Evolutionary conservation across 1,140 invertebrate species (phyloP).

Genomic region (Schlechtendalia chinensis): DNA sequence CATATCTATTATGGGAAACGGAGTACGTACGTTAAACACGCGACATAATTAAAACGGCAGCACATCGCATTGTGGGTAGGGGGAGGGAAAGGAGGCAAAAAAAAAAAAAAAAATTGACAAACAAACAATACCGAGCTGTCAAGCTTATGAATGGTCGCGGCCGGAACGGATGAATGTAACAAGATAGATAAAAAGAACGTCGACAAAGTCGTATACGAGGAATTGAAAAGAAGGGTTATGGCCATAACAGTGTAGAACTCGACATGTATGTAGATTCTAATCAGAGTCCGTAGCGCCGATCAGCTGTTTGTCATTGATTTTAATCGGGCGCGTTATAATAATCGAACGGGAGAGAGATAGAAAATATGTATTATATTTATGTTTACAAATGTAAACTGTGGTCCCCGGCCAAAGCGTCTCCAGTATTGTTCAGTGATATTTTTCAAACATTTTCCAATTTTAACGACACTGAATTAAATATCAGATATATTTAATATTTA

Average conservation of each 20-base stretch:
- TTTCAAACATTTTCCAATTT: too few relatives aligned
- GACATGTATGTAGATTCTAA: conserved; percentile 48
- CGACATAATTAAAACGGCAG: conserved; percentile 33
- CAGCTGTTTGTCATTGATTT: conserved; percentile 49
- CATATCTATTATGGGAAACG: conserved; percentile 1
- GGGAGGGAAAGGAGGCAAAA: not conserved
- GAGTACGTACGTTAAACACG: not conserved
- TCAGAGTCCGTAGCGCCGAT: conserved; percentile 39
- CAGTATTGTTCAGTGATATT: not conserved
- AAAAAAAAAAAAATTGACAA: conserved; percentile 43
- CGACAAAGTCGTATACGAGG: conserved; percentile 39
- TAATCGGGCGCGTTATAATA: conserved; percentile 43
- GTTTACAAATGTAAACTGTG: conserved; percentile 19
- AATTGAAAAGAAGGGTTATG: conserved; percentile 45
- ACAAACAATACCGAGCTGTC: conserved; percentile 40
- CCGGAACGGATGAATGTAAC: conserved; percentile 18
- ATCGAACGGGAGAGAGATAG: conserved; percentile 7
- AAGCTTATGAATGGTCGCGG: conserved; percentile 34
- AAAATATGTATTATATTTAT: conserved; percentile 10
- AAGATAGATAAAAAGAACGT: conserved; percentile 37
- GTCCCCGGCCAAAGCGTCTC: not conserved
- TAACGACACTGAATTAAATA: too few relatives aligned
- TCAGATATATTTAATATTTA: too few relatives aligned
- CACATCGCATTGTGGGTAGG: not conserved
- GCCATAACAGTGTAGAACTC: not conserved